Evolutionary conservation across 1,140 invertebrate species (phyloP).

Genomic region (Camponotus pennsylvanicus): DNA sequence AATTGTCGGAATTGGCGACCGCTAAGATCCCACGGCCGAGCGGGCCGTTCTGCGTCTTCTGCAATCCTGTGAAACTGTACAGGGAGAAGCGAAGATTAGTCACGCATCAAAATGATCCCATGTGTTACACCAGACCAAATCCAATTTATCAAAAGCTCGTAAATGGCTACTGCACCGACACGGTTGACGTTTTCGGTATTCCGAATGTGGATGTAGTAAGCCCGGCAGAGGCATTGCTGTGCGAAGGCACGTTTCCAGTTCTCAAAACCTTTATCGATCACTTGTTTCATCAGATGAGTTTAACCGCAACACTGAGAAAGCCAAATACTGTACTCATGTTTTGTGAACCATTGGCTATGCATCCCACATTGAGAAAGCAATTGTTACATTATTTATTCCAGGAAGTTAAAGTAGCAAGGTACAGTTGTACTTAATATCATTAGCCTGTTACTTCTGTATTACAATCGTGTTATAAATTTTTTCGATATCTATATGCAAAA

Average conservation of each 20-base stretch:
- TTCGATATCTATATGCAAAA: conserved; percentile 18
- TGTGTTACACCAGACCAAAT: conserved; percentile 81
- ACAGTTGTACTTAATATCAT: neutral
- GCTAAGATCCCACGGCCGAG: conserved; percentile 81
- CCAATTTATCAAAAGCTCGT: conserved; percentile 84
- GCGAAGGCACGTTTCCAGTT: conserved; percentile 82
- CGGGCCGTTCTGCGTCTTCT: conserved; percentile 85
- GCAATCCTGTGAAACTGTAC: conserved; percentile 83
- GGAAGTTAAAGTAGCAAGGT: conserved; percentile 86
- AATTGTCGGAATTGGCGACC: conserved; percentile 79
- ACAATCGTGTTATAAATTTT: conserved; percentile 6
- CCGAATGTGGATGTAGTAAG: conserved; percentile 85
- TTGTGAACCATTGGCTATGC: conserved; percentile 85
- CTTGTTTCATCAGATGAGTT: conserved; percentile 84
- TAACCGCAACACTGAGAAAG: conserved; percentile 83
- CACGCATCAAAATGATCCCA: conserved; percentile 79
- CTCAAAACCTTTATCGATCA: conserved; percentile 85
- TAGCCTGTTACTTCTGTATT: neutral
- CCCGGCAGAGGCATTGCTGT: conserved; percentile 84
- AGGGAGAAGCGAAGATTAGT: conserved; percentile 83
- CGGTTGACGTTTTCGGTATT: conserved; percentile 83
- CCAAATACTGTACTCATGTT: conserved; percentile 85
- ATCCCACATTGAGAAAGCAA: conserved; percentile 83
- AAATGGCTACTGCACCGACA: conserved; percentile 85
- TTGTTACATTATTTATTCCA: conserved; percentile 86